These are phyloP conservation scores for Daubentonia madagascariensis DNA, from an alignment of 2,113 vertebrate genomes.

Conservation along the genomic window DNA sequence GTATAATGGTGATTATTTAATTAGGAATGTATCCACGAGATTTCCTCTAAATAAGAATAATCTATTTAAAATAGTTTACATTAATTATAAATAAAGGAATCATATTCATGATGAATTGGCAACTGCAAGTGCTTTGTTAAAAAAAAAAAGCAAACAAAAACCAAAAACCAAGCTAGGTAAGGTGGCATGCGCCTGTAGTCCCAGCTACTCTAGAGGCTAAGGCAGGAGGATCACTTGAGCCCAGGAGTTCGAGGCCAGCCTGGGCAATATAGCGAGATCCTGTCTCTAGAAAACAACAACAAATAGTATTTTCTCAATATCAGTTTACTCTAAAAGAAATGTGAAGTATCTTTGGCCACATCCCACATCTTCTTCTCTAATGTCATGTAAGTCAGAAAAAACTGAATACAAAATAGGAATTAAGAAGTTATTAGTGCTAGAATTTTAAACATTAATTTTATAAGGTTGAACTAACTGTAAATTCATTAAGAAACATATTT, in stretches of 20 bases:
- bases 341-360: background rate
- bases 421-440: background rate
- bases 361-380: background rate
- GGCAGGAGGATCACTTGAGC: background rate
- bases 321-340: background rate
- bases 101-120: background rate
- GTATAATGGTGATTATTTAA: background rate
- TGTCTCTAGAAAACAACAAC: background rate
- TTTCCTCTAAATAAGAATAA: background rate
- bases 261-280: background rate
- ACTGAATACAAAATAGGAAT: background rate
- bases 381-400: background rate
- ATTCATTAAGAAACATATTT: slow-evolving; percentile 8
- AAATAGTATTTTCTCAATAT: background rate
- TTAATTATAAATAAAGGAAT: slow-evolving; percentile 35
- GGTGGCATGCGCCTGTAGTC: background rate
- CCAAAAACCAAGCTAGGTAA: background rate
- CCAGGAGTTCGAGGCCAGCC: background rate
- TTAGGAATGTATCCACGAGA: background rate
- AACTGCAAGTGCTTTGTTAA: background rate
- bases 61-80: background rate
- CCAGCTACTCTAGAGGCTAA: background rate
- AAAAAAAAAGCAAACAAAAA: background rate
- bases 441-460: background rate
- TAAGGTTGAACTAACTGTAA: background rate